Conservation (phyloP, 2,797 vertebrate genomes). For the Hydrolagus colliei region DNA sequence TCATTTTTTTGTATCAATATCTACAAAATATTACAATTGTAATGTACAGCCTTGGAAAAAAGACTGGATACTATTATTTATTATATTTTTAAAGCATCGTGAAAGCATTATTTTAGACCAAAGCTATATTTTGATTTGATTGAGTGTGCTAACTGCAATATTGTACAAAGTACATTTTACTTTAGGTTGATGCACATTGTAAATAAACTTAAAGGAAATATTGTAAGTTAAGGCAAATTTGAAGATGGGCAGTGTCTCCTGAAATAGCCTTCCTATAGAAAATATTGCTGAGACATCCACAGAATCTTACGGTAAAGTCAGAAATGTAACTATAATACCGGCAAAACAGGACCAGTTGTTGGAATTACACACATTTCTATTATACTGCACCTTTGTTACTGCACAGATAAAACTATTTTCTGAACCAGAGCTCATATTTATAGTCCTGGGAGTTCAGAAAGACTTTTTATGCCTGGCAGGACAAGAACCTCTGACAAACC, state of each 20-base stretch:
- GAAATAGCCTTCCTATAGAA: background rate
- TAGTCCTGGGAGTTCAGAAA: slow-evolving; percentile 54
- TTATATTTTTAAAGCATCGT: too few relatives aligned
- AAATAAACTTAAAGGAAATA: background rate
- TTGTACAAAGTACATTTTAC: background rate
- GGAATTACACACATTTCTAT: background rate
- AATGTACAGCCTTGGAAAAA: too few relatives aligned
- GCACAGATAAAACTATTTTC: background rate
- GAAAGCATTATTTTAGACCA: too few relatives aligned
- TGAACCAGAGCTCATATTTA: slow-evolving; percentile 34
- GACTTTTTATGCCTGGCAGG: slow-evolving; percentile 67
- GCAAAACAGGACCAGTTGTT: background rate
- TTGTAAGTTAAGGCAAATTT: background rate
- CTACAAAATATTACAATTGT: too few relatives aligned
- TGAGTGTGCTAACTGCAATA: background rate
- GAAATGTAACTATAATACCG: background rate
- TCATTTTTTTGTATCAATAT: too few relatives aligned
- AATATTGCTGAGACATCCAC: background rate
- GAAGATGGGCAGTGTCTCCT: background rate
- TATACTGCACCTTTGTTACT: background rate
- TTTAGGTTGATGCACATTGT: background rate
- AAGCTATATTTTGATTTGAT: too few relatives aligned
- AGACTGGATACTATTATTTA: too few relatives aligned
- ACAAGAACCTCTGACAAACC: slow-evolving; percentile 68
- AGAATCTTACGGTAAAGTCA: background rate